Evolutionary conservation across 2,888 invertebrate genomes (phyloP).

Genomic region (Bombylius major): DNA sequence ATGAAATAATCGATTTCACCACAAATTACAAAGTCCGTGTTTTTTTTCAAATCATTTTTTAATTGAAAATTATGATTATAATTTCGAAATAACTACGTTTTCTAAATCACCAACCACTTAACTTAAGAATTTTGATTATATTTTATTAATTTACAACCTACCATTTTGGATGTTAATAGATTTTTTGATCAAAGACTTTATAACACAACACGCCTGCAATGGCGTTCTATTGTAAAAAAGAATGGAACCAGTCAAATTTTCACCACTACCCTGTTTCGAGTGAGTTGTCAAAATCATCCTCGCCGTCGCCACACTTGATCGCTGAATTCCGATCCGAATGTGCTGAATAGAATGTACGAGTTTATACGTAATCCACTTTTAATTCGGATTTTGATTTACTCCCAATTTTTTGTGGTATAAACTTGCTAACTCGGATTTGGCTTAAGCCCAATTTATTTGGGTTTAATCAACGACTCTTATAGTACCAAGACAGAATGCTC

Average conservation of each 20-base stretch:
- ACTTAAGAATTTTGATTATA: not conserved
- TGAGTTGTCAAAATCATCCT: too few species aligned
- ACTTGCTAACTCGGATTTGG: too few species aligned
- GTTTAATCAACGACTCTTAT: too few species aligned
- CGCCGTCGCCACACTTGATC: too few species aligned
- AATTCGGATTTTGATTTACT: too few species aligned
- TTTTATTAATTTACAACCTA: constrained; percentile 26
- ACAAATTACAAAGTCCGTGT: not conserved
- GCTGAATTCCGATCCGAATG: too few species aligned
- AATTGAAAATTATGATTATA: not conserved
- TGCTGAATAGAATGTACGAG: too few species aligned
- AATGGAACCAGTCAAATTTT: not conserved
- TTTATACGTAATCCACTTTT: too few species aligned
- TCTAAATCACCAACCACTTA: not conserved
- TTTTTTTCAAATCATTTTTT: not conserved
- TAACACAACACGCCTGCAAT: constrained; percentile 75
- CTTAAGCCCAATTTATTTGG: too few species aligned
- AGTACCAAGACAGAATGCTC: too few species aligned
- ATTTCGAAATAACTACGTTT: not conserved
- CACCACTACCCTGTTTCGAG: not conserved
- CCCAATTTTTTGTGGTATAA: too few species aligned
- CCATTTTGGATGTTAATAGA: constrained; percentile 53
- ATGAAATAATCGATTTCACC: not conserved
- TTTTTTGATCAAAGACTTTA: constrained; percentile 52
- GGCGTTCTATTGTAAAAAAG: constrained; percentile 44